A percentile compares a stretch with the other conserved stretches of the same genome.
Evolutionary conservation across 2,797 vertebrate species (phyloP).

Genomic region (Pitangus sulphuratus): DNA sequence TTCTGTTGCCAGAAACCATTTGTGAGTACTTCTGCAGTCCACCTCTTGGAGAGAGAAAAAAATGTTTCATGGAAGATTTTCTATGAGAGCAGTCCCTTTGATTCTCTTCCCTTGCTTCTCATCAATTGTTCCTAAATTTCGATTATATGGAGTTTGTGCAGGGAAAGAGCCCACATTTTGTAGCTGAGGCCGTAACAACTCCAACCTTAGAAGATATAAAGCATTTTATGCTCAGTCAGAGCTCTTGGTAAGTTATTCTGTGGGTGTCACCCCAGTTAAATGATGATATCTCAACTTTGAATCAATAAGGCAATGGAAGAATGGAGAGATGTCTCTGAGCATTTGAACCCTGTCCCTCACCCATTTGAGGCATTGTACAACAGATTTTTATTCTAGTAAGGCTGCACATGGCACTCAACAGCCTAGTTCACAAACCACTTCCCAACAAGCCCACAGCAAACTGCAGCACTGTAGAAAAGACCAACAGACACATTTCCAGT

Average conservation of each 20-base stretch:
- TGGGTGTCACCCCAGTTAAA: background rate
- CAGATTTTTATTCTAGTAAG: background rate
- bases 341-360: background rate
- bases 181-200: background rate
- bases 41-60: background rate
- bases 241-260: background rate
- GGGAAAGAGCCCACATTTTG: background rate
- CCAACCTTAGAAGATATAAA: background rate
- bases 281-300: background rate
- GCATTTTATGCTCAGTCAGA: background rate
- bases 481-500: background rate
- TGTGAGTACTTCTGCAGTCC: background rate
- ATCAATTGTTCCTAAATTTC: background rate
- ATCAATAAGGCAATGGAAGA: background rate
- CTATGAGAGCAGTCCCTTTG: background rate
- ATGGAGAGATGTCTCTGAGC: background rate
- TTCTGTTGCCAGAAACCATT: background rate
- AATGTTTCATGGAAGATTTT: background rate
- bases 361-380: background rate
- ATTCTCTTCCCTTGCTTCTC: background rate
- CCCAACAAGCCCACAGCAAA: background rate
- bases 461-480: background rate
- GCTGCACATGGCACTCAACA: background rate
- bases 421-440: background rate
- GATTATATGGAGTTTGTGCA: background rate